Evolutionary conservation across 2,113 vertebrate species (phyloP).

Genomic region (Corythornis cristatus): DNA sequence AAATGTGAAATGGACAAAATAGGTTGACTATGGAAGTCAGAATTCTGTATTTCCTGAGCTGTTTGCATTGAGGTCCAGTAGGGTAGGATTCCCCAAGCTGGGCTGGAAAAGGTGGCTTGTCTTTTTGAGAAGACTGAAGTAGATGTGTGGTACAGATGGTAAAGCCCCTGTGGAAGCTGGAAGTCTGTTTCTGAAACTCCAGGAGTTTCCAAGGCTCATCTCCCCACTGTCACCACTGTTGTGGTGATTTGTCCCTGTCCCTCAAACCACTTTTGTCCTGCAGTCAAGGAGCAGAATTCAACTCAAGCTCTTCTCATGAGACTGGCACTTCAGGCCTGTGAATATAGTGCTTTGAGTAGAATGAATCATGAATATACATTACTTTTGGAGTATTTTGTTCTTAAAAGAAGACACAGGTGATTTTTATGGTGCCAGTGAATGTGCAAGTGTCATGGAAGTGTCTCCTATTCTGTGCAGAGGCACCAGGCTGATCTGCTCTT

Average conservation of each 20-base stretch:
- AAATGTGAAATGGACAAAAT: background rate
- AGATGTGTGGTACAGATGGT: conserved; percentile 51
- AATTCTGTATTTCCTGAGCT: background rate
- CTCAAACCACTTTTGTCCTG: conserved; percentile 71
- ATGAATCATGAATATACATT: background rate
- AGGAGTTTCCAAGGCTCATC: conserved; percentile 69
- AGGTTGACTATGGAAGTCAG: background rate
- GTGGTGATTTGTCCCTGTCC: conserved; percentile 71
- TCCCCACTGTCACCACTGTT: conserved; percentile 45
- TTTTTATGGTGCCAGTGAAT: background rate
- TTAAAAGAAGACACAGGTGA: background rate
- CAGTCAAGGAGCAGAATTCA: conserved; percentile 75
- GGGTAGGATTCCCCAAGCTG: background rate
- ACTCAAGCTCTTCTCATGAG: conserved; percentile 37
- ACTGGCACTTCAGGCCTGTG: conserved; percentile 25
- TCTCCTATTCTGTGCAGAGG: background rate
- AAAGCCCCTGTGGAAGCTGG: conserved; percentile 67
- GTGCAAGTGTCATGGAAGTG: rapidly evolving
- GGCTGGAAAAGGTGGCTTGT: conserved; percentile 34
- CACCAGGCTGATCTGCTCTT: background rate
- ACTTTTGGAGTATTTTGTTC: background rate
- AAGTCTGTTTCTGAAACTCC: conserved; percentile 71
- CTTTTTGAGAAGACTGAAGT: conserved; percentile 25
- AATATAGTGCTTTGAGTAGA: background rate
- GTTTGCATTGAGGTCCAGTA: background rate